Evolutionary conservation across 2,113 vertebrate species (phyloP).

Genomic region (Jacana jacana): DNA sequence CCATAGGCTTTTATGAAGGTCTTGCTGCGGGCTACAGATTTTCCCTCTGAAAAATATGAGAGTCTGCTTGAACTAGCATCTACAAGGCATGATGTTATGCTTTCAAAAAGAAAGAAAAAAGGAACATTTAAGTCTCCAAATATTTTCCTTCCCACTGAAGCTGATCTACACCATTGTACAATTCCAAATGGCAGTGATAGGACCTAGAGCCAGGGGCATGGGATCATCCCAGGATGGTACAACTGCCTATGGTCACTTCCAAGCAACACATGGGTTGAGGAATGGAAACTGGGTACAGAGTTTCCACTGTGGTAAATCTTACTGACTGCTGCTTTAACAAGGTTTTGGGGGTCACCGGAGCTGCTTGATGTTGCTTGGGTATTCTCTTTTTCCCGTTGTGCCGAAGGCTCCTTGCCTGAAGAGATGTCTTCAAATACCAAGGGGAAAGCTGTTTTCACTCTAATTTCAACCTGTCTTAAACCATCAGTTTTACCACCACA

Average conservation of each 20-base stretch:
- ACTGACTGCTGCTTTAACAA: background rate
- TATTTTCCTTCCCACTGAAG: background rate
- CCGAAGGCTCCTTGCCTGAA: background rate
- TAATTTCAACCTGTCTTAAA: background rate
- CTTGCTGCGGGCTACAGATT: background rate
- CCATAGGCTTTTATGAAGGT: background rate
- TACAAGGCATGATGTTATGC: background rate
- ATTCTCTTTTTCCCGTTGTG: background rate
- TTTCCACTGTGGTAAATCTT: background rate
- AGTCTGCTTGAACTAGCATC: background rate
- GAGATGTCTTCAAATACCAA: background rate
- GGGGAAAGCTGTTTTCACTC: background rate
- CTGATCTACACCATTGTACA: background rate
- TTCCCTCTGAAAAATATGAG: too few relatives aligned
- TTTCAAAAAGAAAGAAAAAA: background rate
- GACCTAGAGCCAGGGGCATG: background rate
- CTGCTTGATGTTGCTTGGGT: background rate
- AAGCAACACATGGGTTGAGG: accelerated
- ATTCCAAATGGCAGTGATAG: background rate
- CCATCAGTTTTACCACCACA: background rate
- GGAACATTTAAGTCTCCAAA: background rate
- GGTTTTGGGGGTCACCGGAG: background rate
- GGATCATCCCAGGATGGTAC: accelerated
- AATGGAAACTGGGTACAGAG: background rate
- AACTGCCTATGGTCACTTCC: background rate